A percentile compares a stretch with the other conserved stretches of the same genome.
phyloP scores from a whole-genome alignment of 2,888 invertebrate genomes.

The Crocallis elinguaria region DNA sequence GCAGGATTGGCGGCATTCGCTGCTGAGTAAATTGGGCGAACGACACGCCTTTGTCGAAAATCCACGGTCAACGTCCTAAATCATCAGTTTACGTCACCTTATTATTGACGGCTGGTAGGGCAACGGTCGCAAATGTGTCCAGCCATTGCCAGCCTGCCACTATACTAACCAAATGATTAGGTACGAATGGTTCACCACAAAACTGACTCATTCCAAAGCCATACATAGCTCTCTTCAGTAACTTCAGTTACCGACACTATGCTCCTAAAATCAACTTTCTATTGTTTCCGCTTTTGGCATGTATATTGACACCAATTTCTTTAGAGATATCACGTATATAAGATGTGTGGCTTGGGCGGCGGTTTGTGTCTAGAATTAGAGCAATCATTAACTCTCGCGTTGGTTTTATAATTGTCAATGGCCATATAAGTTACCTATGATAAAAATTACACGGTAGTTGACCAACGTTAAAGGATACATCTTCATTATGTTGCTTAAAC shows the following conservation, averaged over 20 bases:
- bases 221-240: constrained; percentile 51
- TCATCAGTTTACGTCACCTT: constrained; percentile 64
- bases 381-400: constrained; percentile 23
- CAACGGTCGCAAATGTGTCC: constrained; percentile 58
- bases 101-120: constrained; percentile 48
- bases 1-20: constrained; percentile 17
- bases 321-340: constrained; percentile 25
- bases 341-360: constrained; percentile 2
- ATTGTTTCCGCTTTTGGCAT: constrained; percentile 34
- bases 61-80: constrained; percentile 68
- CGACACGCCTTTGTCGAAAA: constrained; percentile 57
- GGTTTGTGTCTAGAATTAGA: constrained; percentile 25
- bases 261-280: constrained; percentile 37
- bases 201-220: constrained; percentile 50
- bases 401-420: constrained; percentile 21
- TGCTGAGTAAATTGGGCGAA: constrained; percentile 38
- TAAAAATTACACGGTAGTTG: constrained; percentile 29
- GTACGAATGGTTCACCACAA: constrained; percentile 58
- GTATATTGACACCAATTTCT: constrained; percentile 29
- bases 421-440: constrained; percentile 20
- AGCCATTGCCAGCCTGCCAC: constrained; percentile 58
- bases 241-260: constrained; percentile 44
- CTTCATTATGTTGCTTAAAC: constrained; percentile 42
- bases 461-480: constrained; percentile 23
- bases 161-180: constrained; percentile 68